These are phyloP conservation scores for Anniella stebbinsi DNA, from an alignment of 2,797 vertebrate genomes.

Conservation along the genomic window DNA sequence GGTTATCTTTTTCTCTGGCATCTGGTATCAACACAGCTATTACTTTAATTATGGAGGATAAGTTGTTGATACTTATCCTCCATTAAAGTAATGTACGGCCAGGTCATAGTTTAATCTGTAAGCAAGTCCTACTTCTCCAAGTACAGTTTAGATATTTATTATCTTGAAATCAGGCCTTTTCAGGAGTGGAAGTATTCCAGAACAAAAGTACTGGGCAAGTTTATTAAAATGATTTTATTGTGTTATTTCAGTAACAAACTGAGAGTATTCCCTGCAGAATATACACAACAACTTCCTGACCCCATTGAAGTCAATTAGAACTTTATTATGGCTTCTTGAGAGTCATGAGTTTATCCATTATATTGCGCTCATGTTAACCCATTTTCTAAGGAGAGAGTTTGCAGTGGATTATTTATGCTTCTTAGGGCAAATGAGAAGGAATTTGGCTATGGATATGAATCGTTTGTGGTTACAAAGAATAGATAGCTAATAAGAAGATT, in stretches of 20 bases:
- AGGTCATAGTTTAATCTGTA: not conserved
- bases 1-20: not conserved
- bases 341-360: constrained; percentile 18
- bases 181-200: not conserved
- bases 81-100: not conserved
- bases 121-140: not conserved
- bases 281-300: constrained; percentile 7
- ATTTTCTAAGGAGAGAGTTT: not conserved
- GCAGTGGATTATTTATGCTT: constrained; percentile 18
- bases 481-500: constrained; percentile 8
- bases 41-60: too few species aligned
- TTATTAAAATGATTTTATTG: constrained; percentile 6
- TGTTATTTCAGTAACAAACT: constrained; percentile 12
- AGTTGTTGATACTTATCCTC: not conserved
- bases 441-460: constrained; percentile 22
- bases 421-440: constrained; percentile 2
- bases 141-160: not conserved
- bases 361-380: not conserved
- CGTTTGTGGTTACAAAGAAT: constrained; percentile 24
- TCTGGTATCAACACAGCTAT: not conserved
- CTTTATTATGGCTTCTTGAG: constrained; percentile 15
- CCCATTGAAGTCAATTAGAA: constrained; percentile 15
- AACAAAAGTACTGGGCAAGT: not conserved
- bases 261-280: constrained; percentile 2
- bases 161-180: constrained; percentile 7